Evolutionary conservation across 2,797 vertebrate species (phyloP).

Genomic region (Xerus rutilus): DNA sequence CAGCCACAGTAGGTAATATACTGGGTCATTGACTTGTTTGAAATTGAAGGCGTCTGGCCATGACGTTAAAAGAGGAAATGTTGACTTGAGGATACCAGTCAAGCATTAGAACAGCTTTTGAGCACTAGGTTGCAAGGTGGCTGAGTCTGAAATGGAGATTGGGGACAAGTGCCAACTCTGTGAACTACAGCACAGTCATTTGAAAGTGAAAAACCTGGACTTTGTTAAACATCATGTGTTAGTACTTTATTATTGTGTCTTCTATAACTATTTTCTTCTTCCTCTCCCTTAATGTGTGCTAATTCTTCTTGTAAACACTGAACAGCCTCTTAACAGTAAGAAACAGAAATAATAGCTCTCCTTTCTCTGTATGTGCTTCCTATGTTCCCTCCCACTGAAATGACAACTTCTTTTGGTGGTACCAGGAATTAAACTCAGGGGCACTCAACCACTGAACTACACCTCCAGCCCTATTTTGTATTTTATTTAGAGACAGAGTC

Average conservation of each 20-base stretch:
- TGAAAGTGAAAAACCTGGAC: not conserved
- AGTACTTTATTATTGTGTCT: not conserved
- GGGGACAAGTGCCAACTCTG: not conserved
- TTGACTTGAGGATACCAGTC: not conserved
- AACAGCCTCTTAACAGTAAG: not conserved
- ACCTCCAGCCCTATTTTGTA: too few species aligned
- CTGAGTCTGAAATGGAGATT: not conserved
- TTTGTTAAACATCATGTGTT: not conserved
- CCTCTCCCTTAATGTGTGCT: not conserved
- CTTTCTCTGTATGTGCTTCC: not conserved
- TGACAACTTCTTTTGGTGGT: not conserved
- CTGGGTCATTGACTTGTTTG: not conserved
- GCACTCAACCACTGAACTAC: too few species aligned
- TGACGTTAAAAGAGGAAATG: constrained; percentile 25
- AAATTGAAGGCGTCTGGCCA: constrained; percentile 7
- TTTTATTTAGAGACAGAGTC: too few species aligned
- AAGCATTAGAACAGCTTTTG: not conserved
- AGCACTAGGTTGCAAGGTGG: not conserved
- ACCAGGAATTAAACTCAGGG: too few species aligned
- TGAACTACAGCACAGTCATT: not conserved
- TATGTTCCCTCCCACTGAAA: not conserved
- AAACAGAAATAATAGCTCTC: not conserved
- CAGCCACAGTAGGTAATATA: not conserved
- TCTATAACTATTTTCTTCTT: not conserved
- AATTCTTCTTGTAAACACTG: not conserved